Base-by-base conservation (phyloP, 2,797 vertebrate species). In the Telmatherina bonti region DNA sequence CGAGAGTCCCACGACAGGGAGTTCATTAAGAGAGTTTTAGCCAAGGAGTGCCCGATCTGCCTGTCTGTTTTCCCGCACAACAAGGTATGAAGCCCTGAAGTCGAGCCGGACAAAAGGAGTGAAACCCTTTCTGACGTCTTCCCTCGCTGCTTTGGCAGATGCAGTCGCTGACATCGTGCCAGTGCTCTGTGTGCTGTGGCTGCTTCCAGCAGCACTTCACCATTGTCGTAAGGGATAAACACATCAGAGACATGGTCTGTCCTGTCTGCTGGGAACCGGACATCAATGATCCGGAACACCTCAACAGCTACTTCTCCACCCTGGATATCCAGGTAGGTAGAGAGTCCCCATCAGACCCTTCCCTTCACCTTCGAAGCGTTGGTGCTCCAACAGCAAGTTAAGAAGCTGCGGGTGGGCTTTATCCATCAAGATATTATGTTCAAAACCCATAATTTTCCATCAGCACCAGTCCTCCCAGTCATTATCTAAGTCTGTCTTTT, bases 271-370 rank as follows among this genome's bases (percentile, higher is more conserved):
- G 83, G 18, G 93, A 92, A 15, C 96, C 96, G 0, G 95, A 97
- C 88, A 96, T 97, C 82, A 95, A 94, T 0, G 95, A 96, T 70
- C 94, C 95, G 5, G 92, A 93, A 0, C 92, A 95, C 11, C 89
- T 96, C 52, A 92, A 95, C 79, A 94, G 90, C 82, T 96, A 96
- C 91, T 97, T 97, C 84, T 96, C 95, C 35, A 96, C 94, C 0
- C 91, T 97, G 51, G 96, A 96, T 78, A 95, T 96, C 26, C 95
- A 97, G 96, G 96, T 96, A n/a, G n/a, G n/a, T n/a, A n/a, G n/a
- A n/a, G n/a, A n/a, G n/a, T n/a, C n/a, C 18, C 33, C 33, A 35
- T 9, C 36, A 13, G 36, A 15, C 15, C 2, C 11, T 38, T 38
- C 3, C 36, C 36, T 38, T 15, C 3, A 13, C 36, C 15, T 2